Conservation (phyloP, 37 sponge, comb jelly and placozoan genomes). For the Haliclona indistincta region DNA sequence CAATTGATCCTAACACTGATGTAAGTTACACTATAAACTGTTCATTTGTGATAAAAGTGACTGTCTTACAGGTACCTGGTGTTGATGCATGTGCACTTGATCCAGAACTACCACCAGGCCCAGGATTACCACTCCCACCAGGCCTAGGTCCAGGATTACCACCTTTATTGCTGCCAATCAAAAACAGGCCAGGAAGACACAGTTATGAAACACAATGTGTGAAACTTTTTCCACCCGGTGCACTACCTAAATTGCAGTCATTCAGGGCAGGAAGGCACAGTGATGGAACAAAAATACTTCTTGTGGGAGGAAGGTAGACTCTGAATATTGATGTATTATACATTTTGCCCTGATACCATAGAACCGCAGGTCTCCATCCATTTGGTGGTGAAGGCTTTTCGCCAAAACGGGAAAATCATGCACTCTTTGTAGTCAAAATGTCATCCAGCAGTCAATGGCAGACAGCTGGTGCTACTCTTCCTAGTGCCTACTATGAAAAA, state of each 20-base stretch:
- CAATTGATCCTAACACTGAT: no score
- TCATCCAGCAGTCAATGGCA: no score
- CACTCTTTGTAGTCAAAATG: conserved; percentile 3
- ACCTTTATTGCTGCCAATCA: no score
- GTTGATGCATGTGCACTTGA: not conserved
- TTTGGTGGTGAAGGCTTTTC: not conserved
- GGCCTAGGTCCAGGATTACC: no score
- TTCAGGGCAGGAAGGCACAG: conserved; percentile 1
- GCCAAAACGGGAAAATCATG: not conserved
- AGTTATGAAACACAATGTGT: no score
- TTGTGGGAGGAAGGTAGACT: conserved; percentile 10
- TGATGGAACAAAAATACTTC: not conserved
- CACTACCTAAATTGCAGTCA: conserved; percentile 2
- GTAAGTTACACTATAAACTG: no score
- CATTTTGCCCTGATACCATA: no score
- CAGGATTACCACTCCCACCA: no score
- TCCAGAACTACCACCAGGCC: no score
- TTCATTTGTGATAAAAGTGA: no score
- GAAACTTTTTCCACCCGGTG: not conserved
- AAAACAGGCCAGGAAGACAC: no score
- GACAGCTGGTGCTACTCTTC: not conserved
- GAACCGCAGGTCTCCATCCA: conserved; percentile 15
- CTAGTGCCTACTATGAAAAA: not conserved
- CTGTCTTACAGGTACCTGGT: conserved; percentile 4
- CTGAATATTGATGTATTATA: not conserved